These are phyloP conservation scores for Tetrapedia diversipes DNA, from an alignment of 2,888 invertebrate species.

Conservation along the genomic window DNA sequence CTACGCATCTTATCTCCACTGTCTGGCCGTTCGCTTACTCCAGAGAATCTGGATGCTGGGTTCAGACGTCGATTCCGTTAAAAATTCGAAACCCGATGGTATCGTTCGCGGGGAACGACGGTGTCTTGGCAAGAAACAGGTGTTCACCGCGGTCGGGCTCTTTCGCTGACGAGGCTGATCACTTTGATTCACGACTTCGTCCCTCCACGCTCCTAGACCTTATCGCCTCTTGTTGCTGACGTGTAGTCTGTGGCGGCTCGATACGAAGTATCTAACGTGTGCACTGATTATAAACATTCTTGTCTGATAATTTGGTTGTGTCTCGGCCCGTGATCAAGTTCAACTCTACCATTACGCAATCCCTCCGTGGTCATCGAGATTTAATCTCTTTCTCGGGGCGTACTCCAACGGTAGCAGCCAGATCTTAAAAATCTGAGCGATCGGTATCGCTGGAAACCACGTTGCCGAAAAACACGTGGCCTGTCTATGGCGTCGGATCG, in stretches of 20 bases:
- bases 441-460: constrained; percentile 28
- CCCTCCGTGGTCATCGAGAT: neutral
- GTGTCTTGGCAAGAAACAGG: constrained; percentile 59
- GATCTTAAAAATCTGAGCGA: neutral
- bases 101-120: constrained; percentile 33
- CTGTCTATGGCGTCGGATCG: constrained; percentile 41
- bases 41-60: neutral
- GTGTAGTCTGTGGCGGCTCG: constrained; percentile 66
- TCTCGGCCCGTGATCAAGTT: constrained; percentile 37
- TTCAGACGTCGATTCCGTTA: neutral
- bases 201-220: constrained; percentile 36
- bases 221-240: constrained; percentile 68
- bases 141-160: constrained; percentile 57
- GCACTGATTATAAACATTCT: constrained; percentile 68
- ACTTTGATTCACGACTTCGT: constrained; percentile 63
- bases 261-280: constrained; percentile 66
- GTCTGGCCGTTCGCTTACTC: too few relatives aligned
- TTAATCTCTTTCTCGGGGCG: neutral
- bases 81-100: constrained; percentile 12
- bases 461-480: constrained; percentile 63
- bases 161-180: constrained; percentile 67
- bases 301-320: constrained; percentile 58
- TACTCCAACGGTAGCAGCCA: too few relatives aligned
- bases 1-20: neutral
- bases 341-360: constrained; percentile 26